A percentile compares a stretch with the other conserved stretches of the same genome.
These are phyloP conservation scores for Perca fluviatilis DNA, from an alignment of 2,113 vertebrate species.

Conservation along the genomic window DNA sequence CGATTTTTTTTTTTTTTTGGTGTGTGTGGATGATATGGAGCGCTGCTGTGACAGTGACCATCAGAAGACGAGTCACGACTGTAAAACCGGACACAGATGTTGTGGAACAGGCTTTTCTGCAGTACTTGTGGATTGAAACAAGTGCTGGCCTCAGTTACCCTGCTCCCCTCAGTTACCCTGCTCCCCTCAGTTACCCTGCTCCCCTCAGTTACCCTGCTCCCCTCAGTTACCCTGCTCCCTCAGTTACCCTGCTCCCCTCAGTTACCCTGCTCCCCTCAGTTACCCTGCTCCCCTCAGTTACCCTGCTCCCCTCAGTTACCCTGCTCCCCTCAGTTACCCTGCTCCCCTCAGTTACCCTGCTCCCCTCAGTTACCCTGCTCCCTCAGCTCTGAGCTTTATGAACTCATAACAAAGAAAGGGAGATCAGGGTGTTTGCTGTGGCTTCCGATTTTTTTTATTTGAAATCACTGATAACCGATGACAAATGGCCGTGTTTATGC, in stretches of 20 bases:
- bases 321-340: too few relatives aligned
- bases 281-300: neutral
- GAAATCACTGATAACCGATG: conserved; percentile 19
- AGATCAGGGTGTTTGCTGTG: neutral
- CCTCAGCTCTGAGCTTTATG: neutral
- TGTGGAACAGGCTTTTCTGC: conserved; percentile 28
- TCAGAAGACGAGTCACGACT: conserved; percentile 15
- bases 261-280: too few relatives aligned
- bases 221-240: too few relatives aligned
- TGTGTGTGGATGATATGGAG: neutral
- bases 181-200: neutral
- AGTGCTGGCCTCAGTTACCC: neutral
- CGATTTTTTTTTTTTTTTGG: too few relatives aligned
- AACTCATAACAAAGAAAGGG: neutral
- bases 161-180: neutral
- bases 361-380: neutral
- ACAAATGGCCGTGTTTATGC: conserved; percentile 54
- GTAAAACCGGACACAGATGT: conserved; percentile 28
- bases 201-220: neutral
- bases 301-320: neutral
- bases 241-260: too few relatives aligned
- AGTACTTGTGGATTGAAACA: conserved; percentile 3
- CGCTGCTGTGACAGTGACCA: neutral
- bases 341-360: too few relatives aligned
- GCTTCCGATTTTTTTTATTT: conserved; percentile 4